These are phyloP conservation scores for Gonioctena quinquepunctata DNA, from an alignment of 1,140 invertebrate species.

Conservation along the genomic window DNA sequence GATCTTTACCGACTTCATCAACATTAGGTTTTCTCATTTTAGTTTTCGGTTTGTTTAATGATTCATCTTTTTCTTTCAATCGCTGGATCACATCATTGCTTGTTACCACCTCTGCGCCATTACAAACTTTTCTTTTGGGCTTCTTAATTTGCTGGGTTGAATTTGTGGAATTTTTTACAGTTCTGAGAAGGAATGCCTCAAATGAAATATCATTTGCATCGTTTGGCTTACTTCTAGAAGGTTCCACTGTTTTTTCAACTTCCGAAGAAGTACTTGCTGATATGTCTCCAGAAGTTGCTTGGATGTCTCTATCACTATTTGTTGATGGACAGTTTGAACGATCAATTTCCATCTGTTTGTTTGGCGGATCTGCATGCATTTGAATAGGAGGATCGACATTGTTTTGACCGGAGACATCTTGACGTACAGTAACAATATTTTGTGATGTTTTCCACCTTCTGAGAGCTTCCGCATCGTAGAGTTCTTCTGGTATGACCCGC, in stretches of 20 bases:
- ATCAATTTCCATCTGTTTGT: neutral
- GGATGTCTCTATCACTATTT: neutral
- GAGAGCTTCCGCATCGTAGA: constrained; percentile 1
- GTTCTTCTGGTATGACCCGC: constrained; percentile 1
- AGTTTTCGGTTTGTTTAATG: neutral
- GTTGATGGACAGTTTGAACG: neutral
- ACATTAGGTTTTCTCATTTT: neutral
- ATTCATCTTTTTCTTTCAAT: neutral
- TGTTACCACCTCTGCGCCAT: neutral
- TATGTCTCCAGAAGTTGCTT: neutral
- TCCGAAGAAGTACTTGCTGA: neutral
- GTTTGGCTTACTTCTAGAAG: constrained; percentile 2
- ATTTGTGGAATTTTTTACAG: neutral
- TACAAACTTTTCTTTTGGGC: neutral
- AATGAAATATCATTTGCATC: constrained; percentile 7
- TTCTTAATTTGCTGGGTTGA: neutral
- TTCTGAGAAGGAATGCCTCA: constrained; percentile 4
- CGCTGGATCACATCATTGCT: neutral
- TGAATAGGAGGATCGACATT: neutral
- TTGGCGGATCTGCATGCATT: neutral
- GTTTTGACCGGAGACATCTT: constrained; percentile 1
- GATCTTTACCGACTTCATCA: neutral
- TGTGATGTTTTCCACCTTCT: neutral
- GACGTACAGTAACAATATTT: constrained; percentile 7
- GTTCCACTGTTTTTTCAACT: neutral